Conservation (phyloP, 2,113 vertebrate genomes). For the Chelonoidis abingdonii region DNA sequence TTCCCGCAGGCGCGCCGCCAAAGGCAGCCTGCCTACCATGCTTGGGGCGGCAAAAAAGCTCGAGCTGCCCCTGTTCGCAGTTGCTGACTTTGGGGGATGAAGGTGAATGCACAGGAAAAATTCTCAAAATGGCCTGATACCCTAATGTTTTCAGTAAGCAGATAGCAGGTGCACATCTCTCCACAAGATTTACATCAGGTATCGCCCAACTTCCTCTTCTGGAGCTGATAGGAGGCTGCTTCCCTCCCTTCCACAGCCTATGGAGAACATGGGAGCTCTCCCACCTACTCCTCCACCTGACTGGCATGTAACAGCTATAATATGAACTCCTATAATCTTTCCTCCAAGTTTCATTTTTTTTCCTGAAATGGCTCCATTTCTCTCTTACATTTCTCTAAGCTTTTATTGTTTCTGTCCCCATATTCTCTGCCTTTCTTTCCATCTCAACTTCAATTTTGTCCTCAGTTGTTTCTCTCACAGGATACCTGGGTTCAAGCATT, state of each 20-base stretch:
- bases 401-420: background rate
- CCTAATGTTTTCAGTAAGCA: background rate
- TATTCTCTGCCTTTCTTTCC: background rate
- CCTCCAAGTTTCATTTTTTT: background rate
- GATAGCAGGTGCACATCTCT: background rate
- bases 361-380: conserved; percentile 24
- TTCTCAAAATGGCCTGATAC: background rate
- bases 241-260: background rate
- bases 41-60: too few species aligned
- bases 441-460: background rate
- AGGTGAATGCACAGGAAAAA: background rate
- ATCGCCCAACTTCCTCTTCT: background rate
- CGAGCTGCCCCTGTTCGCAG: accelerated
- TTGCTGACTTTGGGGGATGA: background rate
- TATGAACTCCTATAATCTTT: background rate
- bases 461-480: background rate
- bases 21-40: too few species aligned
- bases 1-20: too few species aligned
- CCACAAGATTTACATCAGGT: background rate
- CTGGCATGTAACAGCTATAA: background rate
- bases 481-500: background rate
- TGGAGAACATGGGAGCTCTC: background rate
- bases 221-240: background rate
- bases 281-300: background rate
- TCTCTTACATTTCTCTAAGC: background rate